Percentiles rank a stretch among this genome's conserved stretches.
phyloP scores from a whole-genome alignment of 2,888 invertebrate genomes.

The Halictus quadricinctus region DNA sequence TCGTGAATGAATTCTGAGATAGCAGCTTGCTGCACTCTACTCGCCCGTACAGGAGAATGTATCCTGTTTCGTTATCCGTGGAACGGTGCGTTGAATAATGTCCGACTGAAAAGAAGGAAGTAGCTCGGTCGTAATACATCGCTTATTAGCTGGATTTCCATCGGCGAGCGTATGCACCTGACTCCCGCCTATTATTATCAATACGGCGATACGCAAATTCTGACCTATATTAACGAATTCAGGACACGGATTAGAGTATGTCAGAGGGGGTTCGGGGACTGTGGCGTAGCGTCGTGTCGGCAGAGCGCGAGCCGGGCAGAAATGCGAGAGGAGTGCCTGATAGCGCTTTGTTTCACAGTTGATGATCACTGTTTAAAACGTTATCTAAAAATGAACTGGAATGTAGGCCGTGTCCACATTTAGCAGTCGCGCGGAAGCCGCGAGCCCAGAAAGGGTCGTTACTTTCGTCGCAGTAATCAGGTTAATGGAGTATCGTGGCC shows the following conservation, averaged over 20 bases:
- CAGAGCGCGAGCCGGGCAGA: neutral
- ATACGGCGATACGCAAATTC: slow-evolving; percentile 10
- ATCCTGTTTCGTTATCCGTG: neutral
- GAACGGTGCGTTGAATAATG: neutral
- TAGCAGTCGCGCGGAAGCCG: slow-evolving; percentile 52
- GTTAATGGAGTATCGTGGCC: slow-evolving; percentile 72
- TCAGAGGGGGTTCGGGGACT: neutral
- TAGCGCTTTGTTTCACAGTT: slow-evolving; percentile 34
- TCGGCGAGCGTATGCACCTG: slow-evolving; percentile 4
- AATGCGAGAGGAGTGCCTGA: neutral
- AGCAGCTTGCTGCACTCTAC: neutral
- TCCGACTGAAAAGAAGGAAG: neutral
- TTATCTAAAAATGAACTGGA: slow-evolving; percentile 56
- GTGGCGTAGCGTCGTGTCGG: neutral
- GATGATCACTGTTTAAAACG: slow-evolving; percentile 47
- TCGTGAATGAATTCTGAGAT: neutral
- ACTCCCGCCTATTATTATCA: slow-evolving; percentile 3
- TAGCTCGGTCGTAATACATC: neutral
- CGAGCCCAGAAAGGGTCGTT: slow-evolving; percentile 61
- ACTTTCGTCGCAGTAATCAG: slow-evolving; percentile 71
- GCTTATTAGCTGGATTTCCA: neutral
- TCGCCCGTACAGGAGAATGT: neutral
- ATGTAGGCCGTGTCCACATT: slow-evolving; percentile 65
- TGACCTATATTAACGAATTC: slow-evolving; percentile 19
- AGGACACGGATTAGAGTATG: neutral